Evolutionary conservation across 2,113 vertebrate genomes (phyloP).

Genomic region (Climacteris rufus): DNA sequence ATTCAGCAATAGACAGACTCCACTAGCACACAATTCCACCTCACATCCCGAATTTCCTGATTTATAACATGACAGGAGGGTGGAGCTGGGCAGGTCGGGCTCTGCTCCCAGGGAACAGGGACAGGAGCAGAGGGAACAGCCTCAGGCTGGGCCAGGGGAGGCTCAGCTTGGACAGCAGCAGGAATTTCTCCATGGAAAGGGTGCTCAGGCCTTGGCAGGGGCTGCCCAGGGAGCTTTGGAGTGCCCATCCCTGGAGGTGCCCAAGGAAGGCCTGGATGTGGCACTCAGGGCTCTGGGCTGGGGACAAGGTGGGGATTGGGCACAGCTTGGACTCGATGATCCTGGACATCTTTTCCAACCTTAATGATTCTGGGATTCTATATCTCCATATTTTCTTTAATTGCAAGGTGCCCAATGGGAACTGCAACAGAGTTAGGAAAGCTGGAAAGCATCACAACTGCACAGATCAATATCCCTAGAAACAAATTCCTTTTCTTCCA

Average conservation of each 20-base stretch:
- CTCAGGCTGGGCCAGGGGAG: background rate
- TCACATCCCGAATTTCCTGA: background rate
- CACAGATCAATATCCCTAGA: background rate
- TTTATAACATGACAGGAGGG: background rate
- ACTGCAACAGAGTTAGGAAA: background rate
- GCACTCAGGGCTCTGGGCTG: background rate
- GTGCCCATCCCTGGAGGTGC: background rate
- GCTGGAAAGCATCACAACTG: background rate
- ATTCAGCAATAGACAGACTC: background rate
- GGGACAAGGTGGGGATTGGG: accelerated
- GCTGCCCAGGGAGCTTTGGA: background rate
- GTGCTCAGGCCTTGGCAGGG: background rate
- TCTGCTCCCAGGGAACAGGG: background rate
- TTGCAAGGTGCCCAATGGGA: background rate
- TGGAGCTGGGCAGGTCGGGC: background rate
- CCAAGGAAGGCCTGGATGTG: accelerated
- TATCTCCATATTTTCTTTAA: background rate
- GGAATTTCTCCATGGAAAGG: background rate
- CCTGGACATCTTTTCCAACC: background rate
- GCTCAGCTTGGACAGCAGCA: accelerated
- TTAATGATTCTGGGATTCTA: background rate
- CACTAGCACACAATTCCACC: background rate
- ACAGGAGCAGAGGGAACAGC: background rate
- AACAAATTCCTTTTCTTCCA: background rate
- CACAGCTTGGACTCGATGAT: background rate